These are phyloP conservation scores for Oreochromis niloticus DNA, from an alignment of 2,113 vertebrate genomes.

Conservation along the genomic window DNA sequence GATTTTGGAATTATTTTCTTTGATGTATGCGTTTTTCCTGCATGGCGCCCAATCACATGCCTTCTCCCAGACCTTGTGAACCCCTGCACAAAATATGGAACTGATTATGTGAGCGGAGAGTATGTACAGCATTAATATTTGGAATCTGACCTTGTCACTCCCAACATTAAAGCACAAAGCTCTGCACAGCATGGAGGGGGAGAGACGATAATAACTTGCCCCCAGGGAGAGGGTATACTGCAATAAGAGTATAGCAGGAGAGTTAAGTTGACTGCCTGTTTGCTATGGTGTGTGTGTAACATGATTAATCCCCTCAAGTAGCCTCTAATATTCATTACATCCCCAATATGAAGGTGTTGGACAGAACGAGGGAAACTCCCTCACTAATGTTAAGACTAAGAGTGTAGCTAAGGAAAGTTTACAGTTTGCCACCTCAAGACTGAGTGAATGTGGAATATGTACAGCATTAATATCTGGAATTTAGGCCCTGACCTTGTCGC, in stretches of 20 bases:
- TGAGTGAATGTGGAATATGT: neutral
- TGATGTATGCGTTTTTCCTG: neutral
- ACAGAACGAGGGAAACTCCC: neutral
- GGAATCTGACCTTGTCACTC: neutral
- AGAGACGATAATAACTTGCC: neutral
- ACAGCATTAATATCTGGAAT: neutral
- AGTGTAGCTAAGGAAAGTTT: neutral
- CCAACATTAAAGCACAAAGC: neutral
- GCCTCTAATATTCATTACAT: neutral
- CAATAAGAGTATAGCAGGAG: neutral
- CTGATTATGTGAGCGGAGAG: neutral
- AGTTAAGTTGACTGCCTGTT: neutral
- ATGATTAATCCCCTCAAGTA: neutral
- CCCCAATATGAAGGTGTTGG: neutral
- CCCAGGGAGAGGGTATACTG: neutral
- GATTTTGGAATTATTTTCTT: neutral
- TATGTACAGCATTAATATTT: neutral
- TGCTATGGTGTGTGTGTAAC: neutral
- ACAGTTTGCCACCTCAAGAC: neutral
- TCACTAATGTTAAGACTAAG: neutral
- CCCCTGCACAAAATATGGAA: neutral
- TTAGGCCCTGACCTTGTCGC: neutral
- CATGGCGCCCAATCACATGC: neutral
- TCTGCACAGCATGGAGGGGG: neutral
- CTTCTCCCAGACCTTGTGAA: neutral